Base-by-base conservation (phyloP, 1,140 invertebrate species). In the Battus philenor region DNA sequence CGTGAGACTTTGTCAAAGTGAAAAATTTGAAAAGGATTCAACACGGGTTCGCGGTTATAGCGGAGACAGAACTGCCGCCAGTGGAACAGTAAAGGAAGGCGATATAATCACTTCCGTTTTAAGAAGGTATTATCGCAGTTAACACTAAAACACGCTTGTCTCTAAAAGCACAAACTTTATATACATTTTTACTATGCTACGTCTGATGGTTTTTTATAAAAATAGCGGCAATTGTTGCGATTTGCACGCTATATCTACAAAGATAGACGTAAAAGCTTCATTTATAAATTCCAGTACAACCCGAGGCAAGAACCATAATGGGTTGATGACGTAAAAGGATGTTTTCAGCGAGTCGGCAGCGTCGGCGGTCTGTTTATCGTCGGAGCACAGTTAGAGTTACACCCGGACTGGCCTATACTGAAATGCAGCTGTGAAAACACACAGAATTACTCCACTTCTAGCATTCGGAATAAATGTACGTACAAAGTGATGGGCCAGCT, bases 311-410 rank as follows among this genome's bases (percentile, higher is more conserved):
- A 71, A 61, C 73, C 78, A 80, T 80, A 79, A 64, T 68, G 63
- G 62, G 67, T 50, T 46, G 77, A 81, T 84, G 80, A 84, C 78
- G 80, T 80, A 84, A 84, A 84, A 84, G 80, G 80, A 82, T 84
- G 80, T 84, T 81, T 82, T 84, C 80, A 79, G 72, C 80, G 66
- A 61, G 74, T 63, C 71, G 69, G 77, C 68, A 78, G 74, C 65
- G 64, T 66, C 59, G 67, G 68, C 68, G 64, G 80, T 77, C 80
- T 84, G 80, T 79, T 82, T 84, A 82, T 82, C 70, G 80, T 84
- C 80, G 57, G 53, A 50, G 51, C 58, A 73, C 77, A 78, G 77
- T 79, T 75, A 74, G 56, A 81, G 64, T 66, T 76, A 69, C 61
- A 65, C 58, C 59, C 56, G 63, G 68, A 53, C 68, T 64, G 59